phyloP scores from a whole-genome alignment of 2,113 vertebrate genomes.

The Heterotilapia buettikoferi region DNA sequence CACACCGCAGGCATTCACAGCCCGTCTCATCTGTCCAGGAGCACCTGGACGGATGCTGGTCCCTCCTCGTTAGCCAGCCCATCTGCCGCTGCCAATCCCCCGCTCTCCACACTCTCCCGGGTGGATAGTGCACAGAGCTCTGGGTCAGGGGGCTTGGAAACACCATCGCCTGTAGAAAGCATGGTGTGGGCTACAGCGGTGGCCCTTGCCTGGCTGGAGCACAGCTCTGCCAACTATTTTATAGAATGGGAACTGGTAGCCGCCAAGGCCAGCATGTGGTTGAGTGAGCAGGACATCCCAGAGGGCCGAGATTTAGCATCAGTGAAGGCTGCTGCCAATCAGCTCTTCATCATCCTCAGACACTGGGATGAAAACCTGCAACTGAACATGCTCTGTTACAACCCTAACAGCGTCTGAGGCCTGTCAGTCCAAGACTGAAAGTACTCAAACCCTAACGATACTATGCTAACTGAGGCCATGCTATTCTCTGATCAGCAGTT shows the following conservation, averaged over 20 bases:
- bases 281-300: slow-evolving; percentile 78
- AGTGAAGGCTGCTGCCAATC: slow-evolving; percentile 84
- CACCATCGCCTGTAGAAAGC: slow-evolving; percentile 45
- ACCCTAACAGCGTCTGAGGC: slow-evolving; percentile 81
- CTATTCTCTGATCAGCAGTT: slow-evolving; percentile 12
- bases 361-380: slow-evolving; percentile 97
- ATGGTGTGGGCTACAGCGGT: slow-evolving; percentile 92
- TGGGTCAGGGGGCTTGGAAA: not conserved
- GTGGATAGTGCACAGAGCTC: slow-evolving; percentile 19
- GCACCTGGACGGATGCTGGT: slow-evolving; percentile 26
- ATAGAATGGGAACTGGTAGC: slow-evolving; percentile 94
- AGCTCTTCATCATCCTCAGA: slow-evolving; percentile 92
- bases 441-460: slow-evolving; percentile 3
- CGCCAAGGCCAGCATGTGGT: slow-evolving; percentile 88
- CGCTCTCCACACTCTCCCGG: not conserved
- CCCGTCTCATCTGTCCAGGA: slow-evolving; percentile 29
- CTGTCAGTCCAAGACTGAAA: not conserved
- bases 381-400: slow-evolving; percentile 94
- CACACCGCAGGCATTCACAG: not conserved
- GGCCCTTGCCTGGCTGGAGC: slow-evolving; percentile 92
- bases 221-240: slow-evolving; percentile 88
- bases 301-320: slow-evolving; percentile 74
- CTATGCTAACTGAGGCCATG: slow-evolving; percentile 53
- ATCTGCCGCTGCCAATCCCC: slow-evolving; percentile 39
- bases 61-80: slow-evolving; percentile 24